Percentiles rank a stretch among this genome's conserved stretches.
Evolutionary conservation across 1,140 invertebrate genomes (phyloP).

Genomic region (Spodoptera frugiperda): DNA sequence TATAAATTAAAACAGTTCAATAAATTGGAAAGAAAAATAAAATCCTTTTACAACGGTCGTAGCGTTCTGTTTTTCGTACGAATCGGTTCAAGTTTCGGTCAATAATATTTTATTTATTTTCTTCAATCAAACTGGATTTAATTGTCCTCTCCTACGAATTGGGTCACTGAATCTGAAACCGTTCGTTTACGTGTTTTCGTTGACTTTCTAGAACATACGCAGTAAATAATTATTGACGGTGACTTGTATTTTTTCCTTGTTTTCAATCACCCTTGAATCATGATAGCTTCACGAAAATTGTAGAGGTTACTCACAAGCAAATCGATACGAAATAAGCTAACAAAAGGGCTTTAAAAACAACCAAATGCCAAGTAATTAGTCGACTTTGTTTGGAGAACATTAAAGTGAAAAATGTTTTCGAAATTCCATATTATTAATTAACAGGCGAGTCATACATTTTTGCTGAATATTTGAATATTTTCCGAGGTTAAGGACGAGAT

Average conservation of each 20-base stretch:
- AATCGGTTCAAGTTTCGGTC: background rate
- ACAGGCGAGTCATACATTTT: slow-evolving; percentile 23
- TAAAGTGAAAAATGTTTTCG: background rate
- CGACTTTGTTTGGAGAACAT: background rate
- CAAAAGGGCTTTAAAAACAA: slow-evolving; percentile 4
- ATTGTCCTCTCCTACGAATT: slow-evolving; percentile 20
- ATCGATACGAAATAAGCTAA: background rate
- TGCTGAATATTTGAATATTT: slow-evolving; percentile 25
- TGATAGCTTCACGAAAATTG: no score
- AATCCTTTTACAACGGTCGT: background rate
- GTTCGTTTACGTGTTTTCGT: slow-evolving; percentile 8
- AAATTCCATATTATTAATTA: slow-evolving; percentile 26
- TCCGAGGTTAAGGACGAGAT: slow-evolving; percentile 2
- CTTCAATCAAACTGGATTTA: slow-evolving; percentile 8
- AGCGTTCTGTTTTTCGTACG: slow-evolving; percentile 1
- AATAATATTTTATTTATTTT: background rate
- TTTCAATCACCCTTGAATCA: no score
- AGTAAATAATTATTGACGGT: no score
- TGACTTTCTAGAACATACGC: background rate
- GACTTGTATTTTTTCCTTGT: no score
- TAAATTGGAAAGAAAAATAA: no score
- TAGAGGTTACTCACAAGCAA: background rate
- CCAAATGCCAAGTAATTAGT: slow-evolving; percentile 16
- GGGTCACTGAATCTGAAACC: slow-evolving; percentile 2
- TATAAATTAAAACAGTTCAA: background rate